A percentile compares a stretch with the other conserved stretches of the same genome.
Conservation (phyloP, 2,797 vertebrate genomes). For the Stomatorhinus walkeri region DNA sequence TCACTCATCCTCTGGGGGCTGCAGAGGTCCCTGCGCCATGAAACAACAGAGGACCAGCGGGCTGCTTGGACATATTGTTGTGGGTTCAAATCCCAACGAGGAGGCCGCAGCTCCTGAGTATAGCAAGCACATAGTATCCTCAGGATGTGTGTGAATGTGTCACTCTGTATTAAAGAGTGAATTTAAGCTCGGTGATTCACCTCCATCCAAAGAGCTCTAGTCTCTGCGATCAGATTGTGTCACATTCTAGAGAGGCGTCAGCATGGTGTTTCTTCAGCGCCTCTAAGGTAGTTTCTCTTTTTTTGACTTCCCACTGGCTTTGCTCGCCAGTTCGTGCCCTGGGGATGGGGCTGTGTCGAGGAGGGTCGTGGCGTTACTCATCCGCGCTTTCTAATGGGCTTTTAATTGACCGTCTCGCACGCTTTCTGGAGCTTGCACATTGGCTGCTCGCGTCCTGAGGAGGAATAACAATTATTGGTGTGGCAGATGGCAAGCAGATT, state of each 20-base stretch:
- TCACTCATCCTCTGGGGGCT: neutral
- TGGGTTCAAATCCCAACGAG: neutral
- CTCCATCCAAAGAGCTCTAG: neutral
- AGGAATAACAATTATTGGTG: slow-evolving; percentile 7
- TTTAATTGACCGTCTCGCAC: neutral
- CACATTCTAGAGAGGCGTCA: neutral
- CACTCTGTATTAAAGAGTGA: neutral
- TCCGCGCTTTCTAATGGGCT: neutral
- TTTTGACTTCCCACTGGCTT: neutral
- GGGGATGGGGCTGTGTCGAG: neutral
- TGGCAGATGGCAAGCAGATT: slow-evolving; percentile 18
- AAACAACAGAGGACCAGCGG: neutral
- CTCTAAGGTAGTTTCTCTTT: neutral
- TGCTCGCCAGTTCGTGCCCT: neutral
- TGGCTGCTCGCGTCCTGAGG: neutral
- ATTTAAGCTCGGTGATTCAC: neutral
- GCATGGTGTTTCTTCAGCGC: neutral
- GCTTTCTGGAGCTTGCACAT: neutral
- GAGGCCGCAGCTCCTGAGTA: neutral
- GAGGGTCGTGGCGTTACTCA: neutral
- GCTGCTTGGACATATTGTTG: neutral
- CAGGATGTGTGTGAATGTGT: neutral
- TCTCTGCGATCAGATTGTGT: neutral
- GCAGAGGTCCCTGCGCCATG: neutral
- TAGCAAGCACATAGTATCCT: neutral